Evolutionary conservation across 2,113 vertebrate genomes (phyloP).

Genomic region (Myrmecobius fasciatus): DNA sequence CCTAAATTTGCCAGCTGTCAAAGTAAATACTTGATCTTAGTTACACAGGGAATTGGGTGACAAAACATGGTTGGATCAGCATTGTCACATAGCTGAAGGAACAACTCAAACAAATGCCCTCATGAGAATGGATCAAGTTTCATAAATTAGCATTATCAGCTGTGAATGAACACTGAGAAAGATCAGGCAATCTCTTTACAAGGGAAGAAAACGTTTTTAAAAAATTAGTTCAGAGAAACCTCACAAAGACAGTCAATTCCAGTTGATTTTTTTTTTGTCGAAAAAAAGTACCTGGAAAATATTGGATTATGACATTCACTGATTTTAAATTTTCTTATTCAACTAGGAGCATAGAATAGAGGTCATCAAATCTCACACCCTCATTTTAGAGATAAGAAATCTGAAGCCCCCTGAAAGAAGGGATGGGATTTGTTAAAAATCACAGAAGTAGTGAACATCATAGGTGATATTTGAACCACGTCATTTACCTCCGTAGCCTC

Average conservation of each 20-base stretch:
- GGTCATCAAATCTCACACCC: background rate
- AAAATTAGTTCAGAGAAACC: background rate
- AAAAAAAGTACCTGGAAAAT: background rate
- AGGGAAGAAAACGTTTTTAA: background rate
- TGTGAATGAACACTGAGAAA: constrained; percentile 2
- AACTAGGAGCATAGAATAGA: background rate
- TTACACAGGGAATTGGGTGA: background rate
- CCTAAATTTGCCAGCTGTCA: constrained; percentile 24
- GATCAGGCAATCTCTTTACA: background rate
- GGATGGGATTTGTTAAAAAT: background rate
- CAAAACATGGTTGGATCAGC: background rate
- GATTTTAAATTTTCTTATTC: background rate
- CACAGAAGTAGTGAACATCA: background rate
- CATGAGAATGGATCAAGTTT: background rate
- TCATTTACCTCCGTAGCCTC: background rate
- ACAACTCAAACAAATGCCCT: constrained; percentile 14
- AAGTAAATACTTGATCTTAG: background rate
- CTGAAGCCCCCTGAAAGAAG: background rate
- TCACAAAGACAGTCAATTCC: background rate
- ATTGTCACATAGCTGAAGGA: background rate
- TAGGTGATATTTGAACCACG: background rate
- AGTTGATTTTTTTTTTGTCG: constrained; percentile 9
- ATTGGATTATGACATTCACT: background rate
- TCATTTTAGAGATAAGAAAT: background rate
- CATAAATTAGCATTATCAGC: constrained; percentile 14